Conservation (phyloP, 2,797 vertebrate species). For the Pantherophis alleghaniensis region DNA sequence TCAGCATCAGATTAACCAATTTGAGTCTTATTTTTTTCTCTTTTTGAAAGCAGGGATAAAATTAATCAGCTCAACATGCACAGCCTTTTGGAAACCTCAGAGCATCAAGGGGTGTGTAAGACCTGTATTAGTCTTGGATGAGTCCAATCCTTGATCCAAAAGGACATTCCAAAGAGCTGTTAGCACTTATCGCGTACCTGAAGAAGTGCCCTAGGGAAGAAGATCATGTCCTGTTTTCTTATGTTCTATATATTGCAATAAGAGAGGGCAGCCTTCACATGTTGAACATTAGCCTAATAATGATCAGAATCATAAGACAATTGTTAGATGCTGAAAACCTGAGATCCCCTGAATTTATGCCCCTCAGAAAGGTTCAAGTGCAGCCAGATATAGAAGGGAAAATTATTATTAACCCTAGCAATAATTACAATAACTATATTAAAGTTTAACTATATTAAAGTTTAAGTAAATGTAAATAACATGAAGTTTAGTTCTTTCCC, state of each 20-base stretch:
- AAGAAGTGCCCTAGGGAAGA: not conserved
- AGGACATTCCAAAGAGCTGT: not conserved
- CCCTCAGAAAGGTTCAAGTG: not conserved
- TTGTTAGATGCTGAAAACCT: not conserved
- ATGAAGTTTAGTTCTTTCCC: not conserved
- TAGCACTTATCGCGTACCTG: not conserved
- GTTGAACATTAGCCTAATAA: not conserved
- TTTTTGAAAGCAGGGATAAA: not conserved
- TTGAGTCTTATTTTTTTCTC: not conserved
- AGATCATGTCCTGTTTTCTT: not conserved
- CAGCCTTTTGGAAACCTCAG: not conserved
- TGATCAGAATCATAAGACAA: not conserved
- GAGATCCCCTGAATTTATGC: not conserved
- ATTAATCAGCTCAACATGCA: not conserved
- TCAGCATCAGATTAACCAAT: not conserved
- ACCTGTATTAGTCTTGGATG: not conserved
- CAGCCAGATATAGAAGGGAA: not conserved
- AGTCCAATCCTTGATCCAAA: not conserved
- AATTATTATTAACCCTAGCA: not conserved
- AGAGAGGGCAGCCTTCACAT: not conserved
- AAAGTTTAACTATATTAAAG: not conserved
- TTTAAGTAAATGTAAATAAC: not conserved
- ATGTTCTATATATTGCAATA: not conserved
- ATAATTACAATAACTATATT: not conserved
- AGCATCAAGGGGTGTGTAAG: not conserved